A percentile compares a stretch with the other conserved stretches of the same genome.
phyloP scores from a whole-genome alignment of 2,888 invertebrate species.

The Dynastes hyllus region DNA sequence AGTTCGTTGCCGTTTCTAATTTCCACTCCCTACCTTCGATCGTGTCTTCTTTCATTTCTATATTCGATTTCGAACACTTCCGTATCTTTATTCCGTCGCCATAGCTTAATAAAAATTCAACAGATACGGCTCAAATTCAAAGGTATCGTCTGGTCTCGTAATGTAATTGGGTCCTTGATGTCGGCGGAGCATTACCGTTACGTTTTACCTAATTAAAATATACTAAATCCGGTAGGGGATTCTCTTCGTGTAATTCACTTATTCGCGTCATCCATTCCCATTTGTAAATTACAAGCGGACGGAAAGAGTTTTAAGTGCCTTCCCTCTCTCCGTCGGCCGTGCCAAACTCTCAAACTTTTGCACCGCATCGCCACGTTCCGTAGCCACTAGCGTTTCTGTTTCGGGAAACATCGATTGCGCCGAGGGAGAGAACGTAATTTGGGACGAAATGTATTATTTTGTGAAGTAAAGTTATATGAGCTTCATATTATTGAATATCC shows the following conservation, averaged over 20 bases:
- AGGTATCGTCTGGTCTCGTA: conserved; percentile 43
- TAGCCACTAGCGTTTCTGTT: conserved; percentile 32
- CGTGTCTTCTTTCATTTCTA: too few relatives aligned
- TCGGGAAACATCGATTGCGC: conserved; percentile 21
- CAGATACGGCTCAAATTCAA: conserved; percentile 43
- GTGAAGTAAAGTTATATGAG: not conserved
- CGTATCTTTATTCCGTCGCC: not conserved
- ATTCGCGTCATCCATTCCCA: conserved; percentile 51
- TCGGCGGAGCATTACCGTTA: conserved; percentile 50
- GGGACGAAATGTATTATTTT: not conserved
- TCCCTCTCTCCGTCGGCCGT: conserved; percentile 11
- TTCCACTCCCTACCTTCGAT: too few relatives aligned
- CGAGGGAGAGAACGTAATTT: not conserved
- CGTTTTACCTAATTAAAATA: conserved; percentile 53
- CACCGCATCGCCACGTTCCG: conserved; percentile 3
- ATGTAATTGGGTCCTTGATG: conserved; percentile 52
- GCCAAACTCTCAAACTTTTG: conserved; percentile 38
- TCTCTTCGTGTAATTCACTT: conserved; percentile 50
- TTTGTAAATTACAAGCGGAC: conserved; percentile 51
- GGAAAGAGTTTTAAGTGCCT: conserved; percentile 49
- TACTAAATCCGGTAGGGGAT: conserved; percentile 50
- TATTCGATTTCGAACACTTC: conserved; percentile 8
- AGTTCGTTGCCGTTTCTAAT: too few relatives aligned
- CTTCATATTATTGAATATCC: not conserved
- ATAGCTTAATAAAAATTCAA: conserved; percentile 48